Conservation (phyloP, 1,140 invertebrate species). For the Drepana arcuata region DNA sequence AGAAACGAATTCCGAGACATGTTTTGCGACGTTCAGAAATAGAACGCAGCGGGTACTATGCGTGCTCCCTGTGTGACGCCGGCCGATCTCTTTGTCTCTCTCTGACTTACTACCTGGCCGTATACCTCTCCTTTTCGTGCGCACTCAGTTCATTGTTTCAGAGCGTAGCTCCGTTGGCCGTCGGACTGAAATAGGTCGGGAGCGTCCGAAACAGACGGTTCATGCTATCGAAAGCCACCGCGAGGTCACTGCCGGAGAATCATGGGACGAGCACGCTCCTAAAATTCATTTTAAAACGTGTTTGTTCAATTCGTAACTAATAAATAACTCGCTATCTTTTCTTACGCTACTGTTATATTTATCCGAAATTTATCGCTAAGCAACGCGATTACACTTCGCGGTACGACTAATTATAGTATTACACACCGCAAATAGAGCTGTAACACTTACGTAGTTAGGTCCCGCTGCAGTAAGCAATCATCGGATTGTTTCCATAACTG, state of each 20-base stretch:
- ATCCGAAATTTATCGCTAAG: slow-evolving; percentile 9
- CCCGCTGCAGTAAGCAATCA: slow-evolving; percentile 38
- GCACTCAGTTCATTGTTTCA: slow-evolving; percentile 63
- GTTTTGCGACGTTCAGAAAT: slow-evolving; percentile 66
- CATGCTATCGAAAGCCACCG: slow-evolving; percentile 55
- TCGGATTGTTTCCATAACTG: slow-evolving; percentile 45
- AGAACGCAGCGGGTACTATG: slow-evolving; percentile 62
- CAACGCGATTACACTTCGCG: slow-evolving; percentile 10
- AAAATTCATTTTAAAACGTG: slow-evolving; percentile 18
- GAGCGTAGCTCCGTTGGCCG: slow-evolving; percentile 45
- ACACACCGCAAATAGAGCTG: slow-evolving; percentile 31
- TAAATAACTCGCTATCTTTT: slow-evolving; percentile 1
- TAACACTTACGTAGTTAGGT: slow-evolving; percentile 27
- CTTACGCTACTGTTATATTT: slow-evolving; percentile 17
- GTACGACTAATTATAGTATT: slow-evolving; percentile 28
- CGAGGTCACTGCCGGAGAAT: slow-evolving; percentile 61
- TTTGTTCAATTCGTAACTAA: slow-evolving; percentile 8
- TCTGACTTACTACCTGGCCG: slow-evolving; percentile 36
- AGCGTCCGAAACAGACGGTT: slow-evolving; percentile 60
- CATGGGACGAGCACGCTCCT: slow-evolving; percentile 17
- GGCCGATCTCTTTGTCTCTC: slow-evolving; percentile 37
- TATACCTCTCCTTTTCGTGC: slow-evolving; percentile 51
- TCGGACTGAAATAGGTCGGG: slow-evolving; percentile 66
- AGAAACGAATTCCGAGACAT: slow-evolving; percentile 69
- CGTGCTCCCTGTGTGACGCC: slow-evolving; percentile 60